Evolutionary conservation across 2,888 invertebrate genomes (phyloP).

Genomic region (Synanthedon formicaeformis): DNA sequence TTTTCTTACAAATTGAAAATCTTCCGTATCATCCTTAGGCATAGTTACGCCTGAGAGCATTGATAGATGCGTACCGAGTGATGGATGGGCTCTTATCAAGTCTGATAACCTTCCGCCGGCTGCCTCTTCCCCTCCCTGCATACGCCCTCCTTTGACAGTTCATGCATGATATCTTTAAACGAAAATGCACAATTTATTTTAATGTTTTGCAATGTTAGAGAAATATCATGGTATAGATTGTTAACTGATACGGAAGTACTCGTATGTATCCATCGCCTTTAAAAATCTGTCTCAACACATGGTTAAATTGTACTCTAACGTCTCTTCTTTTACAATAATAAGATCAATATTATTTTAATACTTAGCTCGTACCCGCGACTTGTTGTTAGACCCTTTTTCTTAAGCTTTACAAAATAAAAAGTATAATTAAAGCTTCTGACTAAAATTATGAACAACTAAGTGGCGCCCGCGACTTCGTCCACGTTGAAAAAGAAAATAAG

Average conservation of each 20-base stretch:
- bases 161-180: conserved; percentile 22
- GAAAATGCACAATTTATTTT: conserved; percentile 16
- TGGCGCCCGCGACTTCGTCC: no score
- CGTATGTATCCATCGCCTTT: not conserved
- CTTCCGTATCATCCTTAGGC: conserved; percentile 26
- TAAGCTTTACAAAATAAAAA: no score
- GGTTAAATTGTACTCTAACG: no score
- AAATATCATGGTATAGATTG: no score
- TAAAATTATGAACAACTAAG: no score
- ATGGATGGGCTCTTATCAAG: conserved; percentile 62
- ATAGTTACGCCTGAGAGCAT: conserved; percentile 5
- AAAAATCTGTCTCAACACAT: not conserved
- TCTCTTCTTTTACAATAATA: no score
- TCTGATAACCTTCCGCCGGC: conserved; percentile 57
- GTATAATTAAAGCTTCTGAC: no score
- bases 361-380: no score
- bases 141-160: not conserved
- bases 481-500: no score
- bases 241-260: not conserved
- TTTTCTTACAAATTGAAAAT: conserved; percentile 27
- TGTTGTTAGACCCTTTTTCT: no score
- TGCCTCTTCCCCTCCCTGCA: conserved; percentile 20
- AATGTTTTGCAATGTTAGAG: no score
- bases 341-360: no score
- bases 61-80: conserved; percentile 37